Percentiles rank a stretch among this genome's conserved stretches.
Conservation (phyloP, 2,888 invertebrate species). For the Scaptomyza caliginosa region DNA sequence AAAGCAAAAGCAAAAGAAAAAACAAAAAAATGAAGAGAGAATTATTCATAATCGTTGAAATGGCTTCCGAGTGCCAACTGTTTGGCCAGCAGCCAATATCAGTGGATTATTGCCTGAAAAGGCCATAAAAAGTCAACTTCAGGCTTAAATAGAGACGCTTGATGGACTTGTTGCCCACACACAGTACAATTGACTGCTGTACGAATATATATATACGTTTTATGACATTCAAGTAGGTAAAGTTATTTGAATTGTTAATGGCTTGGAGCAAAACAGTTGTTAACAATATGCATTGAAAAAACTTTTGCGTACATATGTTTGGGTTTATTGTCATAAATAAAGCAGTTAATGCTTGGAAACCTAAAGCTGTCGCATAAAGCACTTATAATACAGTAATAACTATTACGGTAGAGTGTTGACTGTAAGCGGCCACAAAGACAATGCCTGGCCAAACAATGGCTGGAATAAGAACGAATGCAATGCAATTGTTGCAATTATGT, state of each 20-base stretch:
- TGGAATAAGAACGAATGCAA: slow-evolving; percentile 48
- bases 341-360: slow-evolving; percentile 5
- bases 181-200: background rate
- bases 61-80: slow-evolving; percentile 67
- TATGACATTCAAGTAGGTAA: background rate
- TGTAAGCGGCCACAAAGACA: slow-evolving; percentile 33
- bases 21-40: slow-evolving; percentile 13
- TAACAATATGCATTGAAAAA: too few relatives aligned
- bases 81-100: slow-evolving; percentile 70
- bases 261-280: too few relatives aligned
- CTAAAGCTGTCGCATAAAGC: slow-evolving; percentile 5
- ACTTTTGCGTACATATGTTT: background rate
- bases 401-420: slow-evolving; percentile 41
- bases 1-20: slow-evolving; percentile 15
- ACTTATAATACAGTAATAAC: slow-evolving; percentile 39
- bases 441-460: slow-evolving; percentile 26
- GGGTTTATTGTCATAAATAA: slow-evolving; percentile 2
- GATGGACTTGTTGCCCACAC: slow-evolving; percentile 39
- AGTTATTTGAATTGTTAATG: too few relatives aligned
- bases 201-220: background rate
- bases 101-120: slow-evolving; percentile 63
- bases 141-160: slow-evolving; percentile 14
- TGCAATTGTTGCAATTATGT: slow-evolving; percentile 74
- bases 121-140: slow-evolving; percentile 18
- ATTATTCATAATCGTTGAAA: slow-evolving; percentile 70